Base-by-base conservation (phyloP, 1,140 invertebrate genomes). In the Lycorma delicatula region DNA sequence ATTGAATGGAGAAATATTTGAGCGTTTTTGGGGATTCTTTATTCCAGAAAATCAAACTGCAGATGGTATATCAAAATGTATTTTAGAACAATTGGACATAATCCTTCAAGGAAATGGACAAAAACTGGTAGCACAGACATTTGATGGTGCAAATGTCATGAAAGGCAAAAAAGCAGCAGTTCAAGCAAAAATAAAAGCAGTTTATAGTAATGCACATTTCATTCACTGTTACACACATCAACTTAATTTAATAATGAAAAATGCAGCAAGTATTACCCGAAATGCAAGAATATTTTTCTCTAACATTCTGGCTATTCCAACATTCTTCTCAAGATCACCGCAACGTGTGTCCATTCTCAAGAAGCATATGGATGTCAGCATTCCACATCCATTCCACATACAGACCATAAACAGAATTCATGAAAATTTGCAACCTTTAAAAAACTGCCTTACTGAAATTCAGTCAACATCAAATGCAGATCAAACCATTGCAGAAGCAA, bases 1-100 rank as follows among this genome's bases (percentile, higher is more conserved):
- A 47, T 54, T 65, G 36, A 36, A 58, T 18, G 63, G 64, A 13
- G 34, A 63, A 54, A 50, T 64, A n/a, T 26, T 64, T 55, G 68
- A 70, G 59, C 23, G 68, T 9, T 69, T 71, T 64, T 68, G 66
- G 67, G 51, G 55, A 46, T 69, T 63, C 63, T 56, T 67, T 22
- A 66, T 23, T 51, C 61, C 64, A 48, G 31, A 59, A 23, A 29
- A 60, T 16, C 22, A 60, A 20, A 41, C 57, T 48, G 66, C 60
- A n/a, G 51, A 60, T 38, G 48, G 22, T 25, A 22, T 66, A 47
- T 34, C 49, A 16, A 12, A 55, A 48, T 50, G 26, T 54, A 64
- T 70, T 53, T 56, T 65, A 46, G 58, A 38, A 59, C 54, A 64
- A 58, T 34, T 69, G 18, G 59, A 67, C 27, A 49, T 54, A 36